Percentiles rank a stretch among this genome's conserved stretches.
These are phyloP conservation scores for Parapristionchus giblindavisi DNA, from an alignment of 2,888 invertebrate species.

Conservation along the genomic window DNA sequence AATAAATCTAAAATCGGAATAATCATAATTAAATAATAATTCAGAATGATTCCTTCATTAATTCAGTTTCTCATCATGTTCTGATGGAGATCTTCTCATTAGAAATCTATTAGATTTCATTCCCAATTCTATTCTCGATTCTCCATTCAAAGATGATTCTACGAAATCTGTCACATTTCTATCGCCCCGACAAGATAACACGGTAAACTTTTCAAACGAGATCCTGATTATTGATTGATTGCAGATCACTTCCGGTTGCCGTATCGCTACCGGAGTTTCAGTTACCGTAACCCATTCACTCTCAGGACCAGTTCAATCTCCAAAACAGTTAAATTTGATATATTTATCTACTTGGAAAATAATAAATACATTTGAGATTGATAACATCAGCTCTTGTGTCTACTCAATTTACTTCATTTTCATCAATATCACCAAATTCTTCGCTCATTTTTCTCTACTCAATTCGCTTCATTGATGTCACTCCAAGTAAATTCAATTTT, in stretches of 20 bases:
- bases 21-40: not conserved
- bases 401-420: not conserved
- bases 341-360: not conserved
- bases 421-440: constrained; percentile 20
- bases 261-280: not conserved
- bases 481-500: constrained; percentile 4
- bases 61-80: constrained; percentile 6
- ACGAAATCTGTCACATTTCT: not conserved
- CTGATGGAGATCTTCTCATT: not conserved
- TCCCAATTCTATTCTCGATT: constrained; percentile 9
- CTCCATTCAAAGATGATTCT: not conserved
- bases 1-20: not conserved
- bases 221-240: not conserved
- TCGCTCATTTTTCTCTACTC: constrained; percentile 10
- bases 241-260: not conserved
- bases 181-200: not conserved
- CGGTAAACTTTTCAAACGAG: not conserved
- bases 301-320: constrained; percentile 4
- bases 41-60: not conserved
- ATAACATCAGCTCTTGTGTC: constrained; percentile 14
- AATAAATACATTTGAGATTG: constrained; percentile 3
- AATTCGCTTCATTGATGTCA: constrained; percentile 22
- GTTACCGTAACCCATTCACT: constrained; percentile 23
- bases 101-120: not conserved
- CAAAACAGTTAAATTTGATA: not conserved